A percentile compares a stretch with the other conserved stretches of the same genome.
These are phyloP conservation scores for Takifugu flavidus DNA, from an alignment of 2,113 vertebrate species.

Conservation along the genomic window DNA sequence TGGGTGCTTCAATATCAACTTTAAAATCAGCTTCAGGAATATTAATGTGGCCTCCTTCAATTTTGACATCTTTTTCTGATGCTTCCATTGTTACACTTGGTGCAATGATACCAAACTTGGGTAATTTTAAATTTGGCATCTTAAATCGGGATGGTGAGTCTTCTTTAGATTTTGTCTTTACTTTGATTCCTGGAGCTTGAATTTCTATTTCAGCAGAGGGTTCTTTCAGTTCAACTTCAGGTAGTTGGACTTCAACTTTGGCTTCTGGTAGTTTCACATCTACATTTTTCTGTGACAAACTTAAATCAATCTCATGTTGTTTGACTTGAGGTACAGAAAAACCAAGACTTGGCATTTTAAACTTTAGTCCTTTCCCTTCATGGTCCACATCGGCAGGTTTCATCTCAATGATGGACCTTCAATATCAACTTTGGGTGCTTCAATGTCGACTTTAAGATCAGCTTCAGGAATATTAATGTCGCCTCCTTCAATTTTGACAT, in stretches of 20 bases:
- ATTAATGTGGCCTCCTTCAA: conserved; percentile 10
- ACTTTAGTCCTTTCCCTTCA: conserved; percentile 31
- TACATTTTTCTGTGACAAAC: conserved; percentile 20
- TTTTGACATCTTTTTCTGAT: neutral
- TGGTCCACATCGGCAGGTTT: conserved; percentile 11
- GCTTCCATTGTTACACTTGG: neutral
- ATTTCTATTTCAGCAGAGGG: conserved; percentile 20
- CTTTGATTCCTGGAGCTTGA: conserved; percentile 14
- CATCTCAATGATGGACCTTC: conserved; percentile 12
- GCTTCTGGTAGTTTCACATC: conserved; percentile 24
- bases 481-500: conserved; percentile 9
- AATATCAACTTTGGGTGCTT: neutral
- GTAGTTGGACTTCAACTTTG: conserved; percentile 9
- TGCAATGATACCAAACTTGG: conserved; percentile 34
- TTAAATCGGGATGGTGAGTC: conserved; percentile 53
- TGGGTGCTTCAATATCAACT: neutral
- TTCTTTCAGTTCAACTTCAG: conserved; percentile 10
- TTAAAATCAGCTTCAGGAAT: conserved; percentile 1
- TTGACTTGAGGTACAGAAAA: conserved; percentile 26
- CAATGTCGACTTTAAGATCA: neutral
- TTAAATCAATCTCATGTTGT: conserved; percentile 31
- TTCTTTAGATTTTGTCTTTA: conserved; percentile 5
- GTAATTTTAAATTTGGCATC: conserved; percentile 50
- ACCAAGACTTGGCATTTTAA: conserved; percentile 46
- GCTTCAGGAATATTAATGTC: conserved; percentile 1